phyloP scores from a whole-genome alignment of 2,113 vertebrate genomes.

The Pachyramphus minor region DNA sequence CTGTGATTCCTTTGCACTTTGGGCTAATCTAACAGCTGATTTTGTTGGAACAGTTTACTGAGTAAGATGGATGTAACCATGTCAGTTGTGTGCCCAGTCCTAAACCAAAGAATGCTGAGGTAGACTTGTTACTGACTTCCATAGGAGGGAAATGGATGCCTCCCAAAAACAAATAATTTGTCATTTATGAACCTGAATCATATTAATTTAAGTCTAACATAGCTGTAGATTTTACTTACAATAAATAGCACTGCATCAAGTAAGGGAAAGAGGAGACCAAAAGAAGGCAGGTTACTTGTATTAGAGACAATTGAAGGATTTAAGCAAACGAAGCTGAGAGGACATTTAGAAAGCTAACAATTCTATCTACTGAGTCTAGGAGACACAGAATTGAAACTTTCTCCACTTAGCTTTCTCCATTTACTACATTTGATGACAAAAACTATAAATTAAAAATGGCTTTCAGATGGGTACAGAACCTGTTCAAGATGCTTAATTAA shows the following conservation, averaged over 20 bases:
- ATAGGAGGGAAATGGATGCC: rapidly evolving
- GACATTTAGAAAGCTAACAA: not conserved
- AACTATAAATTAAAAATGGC: not conserved
- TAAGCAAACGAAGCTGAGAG: not conserved
- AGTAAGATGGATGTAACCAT: not conserved
- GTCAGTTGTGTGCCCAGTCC: no score
- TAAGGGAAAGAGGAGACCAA: not conserved
- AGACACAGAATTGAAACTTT: not conserved
- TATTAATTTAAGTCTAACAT: not conserved
- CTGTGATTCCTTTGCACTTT: not conserved
- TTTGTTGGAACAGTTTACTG: not conserved
- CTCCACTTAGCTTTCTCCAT: not conserved
- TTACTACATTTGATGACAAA: not conserved
- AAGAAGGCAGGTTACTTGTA: not conserved
- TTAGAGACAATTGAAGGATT: not conserved
- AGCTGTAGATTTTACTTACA: not conserved
- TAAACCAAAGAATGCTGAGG: not conserved
- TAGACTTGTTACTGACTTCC: not conserved
- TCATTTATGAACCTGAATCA: not conserved
- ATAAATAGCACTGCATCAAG: not conserved
- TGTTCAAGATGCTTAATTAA: not conserved
- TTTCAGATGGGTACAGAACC: not conserved
- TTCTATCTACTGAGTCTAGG: not conserved
- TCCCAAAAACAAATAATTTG: not conserved
- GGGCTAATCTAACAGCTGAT: not conserved